Evolutionary conservation across 2,888 invertebrate genomes (phyloP).

Genomic region (Athalia cordata): DNA sequence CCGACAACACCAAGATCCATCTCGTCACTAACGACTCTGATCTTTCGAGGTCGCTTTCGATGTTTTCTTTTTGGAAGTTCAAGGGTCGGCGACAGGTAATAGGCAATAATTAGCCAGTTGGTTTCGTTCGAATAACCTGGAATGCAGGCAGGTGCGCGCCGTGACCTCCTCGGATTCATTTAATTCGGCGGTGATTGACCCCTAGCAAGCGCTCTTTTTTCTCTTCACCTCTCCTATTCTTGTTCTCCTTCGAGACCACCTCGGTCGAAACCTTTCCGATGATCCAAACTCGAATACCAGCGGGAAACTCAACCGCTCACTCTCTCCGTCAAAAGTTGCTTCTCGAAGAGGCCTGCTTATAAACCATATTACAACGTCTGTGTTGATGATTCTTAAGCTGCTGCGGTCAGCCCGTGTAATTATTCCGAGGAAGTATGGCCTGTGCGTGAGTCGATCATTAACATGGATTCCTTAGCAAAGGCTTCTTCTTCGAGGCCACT

Average conservation of each 20-base stretch:
- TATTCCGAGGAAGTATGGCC: conserved; percentile 6
- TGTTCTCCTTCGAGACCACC: background rate
- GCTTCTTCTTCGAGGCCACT: conserved; percentile 63
- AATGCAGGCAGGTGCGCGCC: conserved; percentile 68
- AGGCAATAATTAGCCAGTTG: background rate
- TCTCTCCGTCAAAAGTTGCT: background rate
- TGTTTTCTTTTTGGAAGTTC: conserved; percentile 3
- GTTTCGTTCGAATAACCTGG: conserved; percentile 55
- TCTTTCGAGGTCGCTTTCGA: conserved; percentile 16
- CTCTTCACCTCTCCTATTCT: background rate
- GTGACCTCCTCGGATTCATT: conserved; percentile 58
- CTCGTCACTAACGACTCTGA: background rate
- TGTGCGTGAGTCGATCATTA: conserved; percentile 55
- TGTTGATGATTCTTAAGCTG: background rate
- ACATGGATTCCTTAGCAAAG: conserved; percentile 61
- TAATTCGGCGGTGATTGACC: conserved; percentile 31
- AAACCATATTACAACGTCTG: background rate
- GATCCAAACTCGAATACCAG: background rate
- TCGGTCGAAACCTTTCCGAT: background rate
- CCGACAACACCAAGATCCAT: background rate
- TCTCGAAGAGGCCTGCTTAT: background rate
- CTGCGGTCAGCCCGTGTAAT: background rate
- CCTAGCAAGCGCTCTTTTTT: background rate
- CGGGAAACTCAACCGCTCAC: background rate
- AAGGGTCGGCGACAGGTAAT: background rate